phyloP scores from a whole-genome alignment of 2,113 vertebrate genomes.

The Dermatemys mawii region DNA sequence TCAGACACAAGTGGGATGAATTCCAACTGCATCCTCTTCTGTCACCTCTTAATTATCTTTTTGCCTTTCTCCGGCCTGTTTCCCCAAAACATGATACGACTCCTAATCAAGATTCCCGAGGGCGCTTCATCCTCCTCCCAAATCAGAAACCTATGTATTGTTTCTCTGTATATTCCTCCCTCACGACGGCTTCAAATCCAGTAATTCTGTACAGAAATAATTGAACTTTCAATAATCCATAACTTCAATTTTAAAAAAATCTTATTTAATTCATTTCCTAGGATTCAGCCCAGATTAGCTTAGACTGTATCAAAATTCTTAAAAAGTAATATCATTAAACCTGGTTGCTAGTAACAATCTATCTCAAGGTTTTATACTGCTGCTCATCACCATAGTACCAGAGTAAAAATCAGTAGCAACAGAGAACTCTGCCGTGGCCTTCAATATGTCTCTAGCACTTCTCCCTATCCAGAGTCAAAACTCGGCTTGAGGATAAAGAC shows the following conservation, averaged over 20 bases:
- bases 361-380: not conserved
- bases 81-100: not conserved
- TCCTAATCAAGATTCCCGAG: not conserved
- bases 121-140: not conserved
- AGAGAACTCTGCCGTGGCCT: not conserved
- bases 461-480: not conserved
- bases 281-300: not conserved
- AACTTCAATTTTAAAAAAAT: constrained; percentile 24
- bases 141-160: not conserved
- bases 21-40: not conserved
- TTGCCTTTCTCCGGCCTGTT: rapidly evolving
- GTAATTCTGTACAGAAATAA: not conserved
- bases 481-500: not conserved
- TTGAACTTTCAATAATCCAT: constrained; percentile 32
- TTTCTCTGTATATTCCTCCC: not conserved
- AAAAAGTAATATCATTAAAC: constrained; percentile 33
- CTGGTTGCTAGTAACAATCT: not conserved
- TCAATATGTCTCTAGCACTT: not conserved
- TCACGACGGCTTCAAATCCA: not conserved
- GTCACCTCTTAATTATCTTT: not conserved
- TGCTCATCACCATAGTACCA: not conserved
- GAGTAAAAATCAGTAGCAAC: not conserved
- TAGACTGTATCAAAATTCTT: not conserved
- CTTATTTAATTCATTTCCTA: constrained; percentile 13
- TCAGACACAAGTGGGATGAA: not conserved